phyloP scores from a whole-genome alignment of 35 echinoderm and acorn worm genomes.

The Apostichopus japonicus region DNA sequence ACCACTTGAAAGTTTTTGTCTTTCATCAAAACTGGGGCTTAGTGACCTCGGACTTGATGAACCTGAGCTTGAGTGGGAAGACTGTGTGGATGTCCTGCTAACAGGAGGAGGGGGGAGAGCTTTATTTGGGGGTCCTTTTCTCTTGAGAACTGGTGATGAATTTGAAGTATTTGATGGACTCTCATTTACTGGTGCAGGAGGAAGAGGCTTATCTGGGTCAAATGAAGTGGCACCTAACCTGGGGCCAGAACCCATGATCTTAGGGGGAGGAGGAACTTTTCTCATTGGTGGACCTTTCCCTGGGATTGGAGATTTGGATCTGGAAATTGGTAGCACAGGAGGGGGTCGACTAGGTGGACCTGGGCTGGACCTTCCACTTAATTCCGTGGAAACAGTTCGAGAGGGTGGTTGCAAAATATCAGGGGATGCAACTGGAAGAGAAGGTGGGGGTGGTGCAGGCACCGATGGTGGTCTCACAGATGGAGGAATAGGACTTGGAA shows the following conservation, averaged over 20 bases:
- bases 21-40: background rate
- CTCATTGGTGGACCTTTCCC: background rate
- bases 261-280: conserved; percentile 6
- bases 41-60: conserved; percentile 22
- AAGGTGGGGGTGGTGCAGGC: background rate
- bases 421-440: background rate
- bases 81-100: background rate
- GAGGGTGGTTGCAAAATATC: conserved; percentile 2
- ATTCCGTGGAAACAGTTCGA: conserved; percentile 11
- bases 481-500: conserved; percentile 23
- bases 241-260: background rate
- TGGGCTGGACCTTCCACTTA: conserved; percentile 5
- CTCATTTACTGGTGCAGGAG: background rate
- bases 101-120: background rate
- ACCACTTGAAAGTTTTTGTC: background rate
- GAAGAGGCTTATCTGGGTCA: conserved; percentile 34
- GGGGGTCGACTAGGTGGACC: conserved; percentile 27
- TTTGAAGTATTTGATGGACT: conserved; percentile 13
- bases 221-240: background rate
- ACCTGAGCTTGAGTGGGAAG: background rate
- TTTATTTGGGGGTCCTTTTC: conserved; percentile 21
- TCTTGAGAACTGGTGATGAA: conserved; percentile 16
- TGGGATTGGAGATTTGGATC: conserved; percentile 15
- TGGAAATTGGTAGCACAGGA: background rate
- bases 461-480: background rate